Evolutionary conservation across 2,797 vertebrate species (phyloP), one percentile per base, ranked within the genome.

Genomic region (Tympanoctomys barrerae): DNA sequence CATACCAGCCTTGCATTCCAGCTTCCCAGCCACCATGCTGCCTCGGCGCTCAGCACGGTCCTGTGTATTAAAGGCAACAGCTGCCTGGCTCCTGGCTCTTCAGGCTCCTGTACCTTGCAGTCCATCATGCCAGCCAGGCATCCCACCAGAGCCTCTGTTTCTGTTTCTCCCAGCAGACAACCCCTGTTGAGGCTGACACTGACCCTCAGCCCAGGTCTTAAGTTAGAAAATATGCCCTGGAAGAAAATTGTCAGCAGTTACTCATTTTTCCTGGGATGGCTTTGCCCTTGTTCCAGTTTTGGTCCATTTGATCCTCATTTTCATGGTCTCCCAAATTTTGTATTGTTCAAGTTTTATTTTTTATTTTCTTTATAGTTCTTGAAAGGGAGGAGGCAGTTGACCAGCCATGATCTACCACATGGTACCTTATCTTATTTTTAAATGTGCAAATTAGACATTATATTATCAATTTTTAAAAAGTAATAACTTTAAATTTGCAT

Each of bases 371-470:
- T 46, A 4, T 33, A 39, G 31, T 57, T 14, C 9, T 87, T 68
- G 1, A 12, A 18, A 24, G 31, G 28, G 33, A 28, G 26, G 33
- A 21, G 28, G 8, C 0, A 49, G 28, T 33, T 52, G 77, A 31
- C 28, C 54, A 83, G n/a, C 46, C 52, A 57, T 10, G 1, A 18
- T 82, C 54, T n/a, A 33, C 46, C 12, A 13, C 22, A n/a, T 75
- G 11, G 77, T 73, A 59, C 26, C 80, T 95, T 89, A 33, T 81
- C 82, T 82, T 70, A 49, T 73, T 81, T 84, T 78, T n/a, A 94
- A 90, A 52, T 89, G 46, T 77, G 31, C 2, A 78, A 78, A 42
- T 46, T 46, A 49, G 82, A 28, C 18, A 90, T 46, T 31, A 28
- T 57, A 71, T 77, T 61, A 77, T 90, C 78, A 71, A 91, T 28